Conservation (phyloP, 2,888 invertebrate genomes). For the Drosophila putrida region DNA sequence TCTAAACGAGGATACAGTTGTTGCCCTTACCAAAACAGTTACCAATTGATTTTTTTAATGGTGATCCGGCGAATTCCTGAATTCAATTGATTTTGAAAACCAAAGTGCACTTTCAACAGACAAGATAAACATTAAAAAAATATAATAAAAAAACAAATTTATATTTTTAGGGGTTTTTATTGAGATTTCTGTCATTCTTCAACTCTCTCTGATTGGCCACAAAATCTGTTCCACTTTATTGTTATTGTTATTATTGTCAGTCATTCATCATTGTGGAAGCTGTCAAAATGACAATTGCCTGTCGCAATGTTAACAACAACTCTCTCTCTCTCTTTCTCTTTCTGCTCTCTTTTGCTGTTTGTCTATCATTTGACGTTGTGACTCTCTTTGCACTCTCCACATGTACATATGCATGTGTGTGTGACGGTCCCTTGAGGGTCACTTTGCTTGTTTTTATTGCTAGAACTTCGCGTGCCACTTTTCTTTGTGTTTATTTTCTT, state of each 20-base stretch:
- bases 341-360: no score
- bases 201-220: slow-evolving; percentile 50
- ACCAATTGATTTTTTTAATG: neutral
- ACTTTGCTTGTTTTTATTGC: slow-evolving; percentile 32
- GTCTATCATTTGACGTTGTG: neutral
- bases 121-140: slow-evolving; percentile 3
- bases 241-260: slow-evolving; percentile 35
- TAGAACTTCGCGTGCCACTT: slow-evolving; percentile 55
- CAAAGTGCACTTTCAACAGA: slow-evolving; percentile 13
- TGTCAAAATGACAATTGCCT: slow-evolving; percentile 59
- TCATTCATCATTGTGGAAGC: slow-evolving; percentile 50
- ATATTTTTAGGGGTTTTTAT: neutral
- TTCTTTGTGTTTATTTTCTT: slow-evolving; percentile 31
- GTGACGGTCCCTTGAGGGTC: slow-evolving; percentile 32
- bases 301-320: slow-evolving; percentile 45
- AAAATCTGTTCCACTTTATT: slow-evolving; percentile 52
- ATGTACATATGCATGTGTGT: neutral
- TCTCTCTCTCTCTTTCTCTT: slow-evolving; percentile 1
- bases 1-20: slow-evolving; percentile 18
- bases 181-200: slow-evolving; percentile 1
- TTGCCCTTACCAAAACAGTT: slow-evolving; percentile 18
- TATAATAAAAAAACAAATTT: slow-evolving; percentile 4
- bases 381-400: slow-evolving; percentile 3
- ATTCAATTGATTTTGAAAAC: neutral
- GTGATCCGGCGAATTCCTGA: slow-evolving; percentile 13